Percentiles rank a stretch among this genome's conserved stretches.
Evolutionary conservation across 2,888 invertebrate species (phyloP).

Genomic region (Theristus sp.): DNA sequence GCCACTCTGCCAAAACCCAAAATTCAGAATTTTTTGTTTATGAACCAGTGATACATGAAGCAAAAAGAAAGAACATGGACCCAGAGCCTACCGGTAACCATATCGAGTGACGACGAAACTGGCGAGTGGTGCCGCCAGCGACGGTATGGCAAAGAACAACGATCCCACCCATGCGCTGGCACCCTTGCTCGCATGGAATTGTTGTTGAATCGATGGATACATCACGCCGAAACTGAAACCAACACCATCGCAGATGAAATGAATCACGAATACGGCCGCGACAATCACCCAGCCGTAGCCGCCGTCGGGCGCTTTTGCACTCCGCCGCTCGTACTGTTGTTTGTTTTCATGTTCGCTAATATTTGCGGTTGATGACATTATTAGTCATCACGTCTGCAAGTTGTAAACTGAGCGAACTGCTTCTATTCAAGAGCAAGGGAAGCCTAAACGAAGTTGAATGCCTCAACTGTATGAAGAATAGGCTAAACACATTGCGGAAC

Average conservation of each 20-base stretch:
- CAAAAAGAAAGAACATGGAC: neutral
- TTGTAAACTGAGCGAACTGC: too few species aligned
- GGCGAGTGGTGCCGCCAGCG: constrained; percentile 64
- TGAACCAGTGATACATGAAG: too few species aligned
- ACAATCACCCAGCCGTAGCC: constrained; percentile 71
- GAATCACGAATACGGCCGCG: constrained; percentile 66
- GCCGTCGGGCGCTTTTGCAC: too few species aligned
- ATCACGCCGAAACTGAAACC: constrained; percentile 73
- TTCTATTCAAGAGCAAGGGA: too few species aligned
- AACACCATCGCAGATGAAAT: constrained; percentile 68
- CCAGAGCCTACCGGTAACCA: neutral
- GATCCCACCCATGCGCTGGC: constrained; percentile 77
- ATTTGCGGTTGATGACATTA: too few species aligned
- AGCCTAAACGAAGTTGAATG: too few species aligned
- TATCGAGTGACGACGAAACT: constrained; percentile 1
- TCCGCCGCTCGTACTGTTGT: too few species aligned
- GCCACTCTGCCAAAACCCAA: neutral
- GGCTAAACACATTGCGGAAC: too few species aligned
- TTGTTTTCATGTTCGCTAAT: too few species aligned
- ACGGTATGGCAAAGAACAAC: constrained; percentile 72
- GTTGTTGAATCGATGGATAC: constrained; percentile 53
- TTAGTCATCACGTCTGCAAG: too few species aligned
- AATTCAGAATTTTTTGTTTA: too few species aligned
- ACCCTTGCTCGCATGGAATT: constrained; percentile 62
- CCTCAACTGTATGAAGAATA: too few species aligned